A percentile compares a stretch with the other conserved stretches of the same genome.
phyloP scores from a whole-genome alignment of 2,888 invertebrate genomes.

The Seladonia tumulorum region DNA sequence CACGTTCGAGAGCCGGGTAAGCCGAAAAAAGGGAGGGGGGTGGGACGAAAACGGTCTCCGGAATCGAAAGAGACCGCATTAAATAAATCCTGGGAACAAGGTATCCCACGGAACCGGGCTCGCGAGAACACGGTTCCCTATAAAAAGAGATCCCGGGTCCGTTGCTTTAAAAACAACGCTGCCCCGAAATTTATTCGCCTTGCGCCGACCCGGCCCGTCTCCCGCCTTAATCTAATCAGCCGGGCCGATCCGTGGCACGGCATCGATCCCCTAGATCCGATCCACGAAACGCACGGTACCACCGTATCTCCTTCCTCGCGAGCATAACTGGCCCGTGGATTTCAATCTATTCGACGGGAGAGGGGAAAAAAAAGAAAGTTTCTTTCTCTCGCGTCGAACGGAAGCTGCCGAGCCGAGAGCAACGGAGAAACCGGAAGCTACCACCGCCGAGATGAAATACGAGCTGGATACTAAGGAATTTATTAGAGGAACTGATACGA shows the following conservation, averaged over 20 bases:
- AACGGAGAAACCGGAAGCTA: not conserved
- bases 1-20: not conserved
- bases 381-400: not conserved
- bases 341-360: constrained; percentile 58
- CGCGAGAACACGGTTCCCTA: constrained; percentile 23
- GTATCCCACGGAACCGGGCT: not conserved
- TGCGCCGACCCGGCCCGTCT: constrained; percentile 16
- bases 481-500: not conserved
- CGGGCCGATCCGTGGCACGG: not conserved
- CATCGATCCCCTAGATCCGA: constrained; percentile 49
- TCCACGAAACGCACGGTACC: constrained; percentile 19
- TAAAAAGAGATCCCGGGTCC: constrained; percentile 31
- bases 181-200: constrained; percentile 44
- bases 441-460: constrained; percentile 15
- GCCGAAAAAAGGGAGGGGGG: not conserved
- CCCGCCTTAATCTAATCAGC: constrained; percentile 60
- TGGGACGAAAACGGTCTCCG: not conserved
- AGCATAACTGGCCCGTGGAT: constrained; percentile 49
- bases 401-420: not conserved
- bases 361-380: constrained; percentile 30
- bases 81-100: constrained; percentile 42
- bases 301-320: constrained; percentile 14
- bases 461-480: constrained; percentile 17
- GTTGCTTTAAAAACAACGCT: constrained; percentile 28
- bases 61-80: constrained; percentile 22